Percentiles rank a stretch among this genome's conserved stretches.
Conservation (phyloP, 2,888 invertebrate species). For the Ptycholaimellus sp. region DNA sequence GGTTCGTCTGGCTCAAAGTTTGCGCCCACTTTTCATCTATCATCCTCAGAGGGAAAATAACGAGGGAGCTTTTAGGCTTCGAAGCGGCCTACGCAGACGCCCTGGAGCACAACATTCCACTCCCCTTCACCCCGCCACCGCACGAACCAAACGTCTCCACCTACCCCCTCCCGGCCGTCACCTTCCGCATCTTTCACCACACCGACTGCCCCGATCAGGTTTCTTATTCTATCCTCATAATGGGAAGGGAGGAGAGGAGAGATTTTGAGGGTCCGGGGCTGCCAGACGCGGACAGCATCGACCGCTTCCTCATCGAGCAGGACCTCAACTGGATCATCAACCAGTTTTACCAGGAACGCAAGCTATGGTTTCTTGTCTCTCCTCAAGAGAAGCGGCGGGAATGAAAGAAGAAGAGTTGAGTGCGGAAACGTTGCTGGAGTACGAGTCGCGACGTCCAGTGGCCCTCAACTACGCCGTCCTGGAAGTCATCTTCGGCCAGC, state of each 20-base stretch:
- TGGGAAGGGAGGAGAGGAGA: background rate
- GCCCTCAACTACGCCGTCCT: slow-evolving; percentile 93
- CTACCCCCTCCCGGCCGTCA: slow-evolving; percentile 80
- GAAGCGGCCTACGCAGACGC: slow-evolving; percentile 84
- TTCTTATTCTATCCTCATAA: slow-evolving; percentile 7
- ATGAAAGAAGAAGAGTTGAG: slow-evolving; percentile 26
- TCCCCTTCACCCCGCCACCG: slow-evolving; percentile 59
- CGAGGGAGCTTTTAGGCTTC: slow-evolving; percentile 33
- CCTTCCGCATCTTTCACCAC: slow-evolving; percentile 83
- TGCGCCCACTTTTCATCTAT: background rate
- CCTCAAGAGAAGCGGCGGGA: background rate
- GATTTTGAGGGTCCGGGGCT: slow-evolving; percentile 34
- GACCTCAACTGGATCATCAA: slow-evolving; percentile 78
- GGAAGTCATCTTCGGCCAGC: slow-evolving; percentile 67
- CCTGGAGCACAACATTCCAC: slow-evolving; percentile 70
- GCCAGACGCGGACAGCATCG: slow-evolving; percentile 87
- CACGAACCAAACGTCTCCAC: slow-evolving; percentile 64
- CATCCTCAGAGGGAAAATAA: background rate
- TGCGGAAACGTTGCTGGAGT: slow-evolving; percentile 65
- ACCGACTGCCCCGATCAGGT: slow-evolving; percentile 70
- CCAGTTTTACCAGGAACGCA: slow-evolving; percentile 59
- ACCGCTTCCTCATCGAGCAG: slow-evolving; percentile 87
- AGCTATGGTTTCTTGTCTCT: slow-evolving; percentile 47
- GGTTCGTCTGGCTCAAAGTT: slow-evolving; percentile 5
- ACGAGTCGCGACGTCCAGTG: slow-evolving; percentile 57